Base-by-base conservation (phyloP, 1,140 invertebrate species). In the Arctopsyche grandis region DNA sequence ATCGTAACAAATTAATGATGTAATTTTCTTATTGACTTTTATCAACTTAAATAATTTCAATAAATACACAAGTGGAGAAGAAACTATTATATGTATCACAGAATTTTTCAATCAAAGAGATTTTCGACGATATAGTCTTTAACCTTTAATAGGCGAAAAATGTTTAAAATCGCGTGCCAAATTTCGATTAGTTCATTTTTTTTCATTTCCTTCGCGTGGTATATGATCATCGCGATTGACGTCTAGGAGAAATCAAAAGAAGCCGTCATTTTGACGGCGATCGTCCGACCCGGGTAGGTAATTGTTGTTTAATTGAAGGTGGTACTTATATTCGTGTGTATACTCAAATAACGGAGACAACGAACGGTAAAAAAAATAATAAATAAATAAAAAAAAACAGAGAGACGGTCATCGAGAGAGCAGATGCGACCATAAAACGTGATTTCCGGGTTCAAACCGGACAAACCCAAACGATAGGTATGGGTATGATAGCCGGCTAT, bases 371-470 rank as follows among this genome's bases (percentile, higher is more conserved):
- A 38, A 38, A 38, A 38, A 38, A 38, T 38, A 38, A 38, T 4
- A 4, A 38, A 38, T 4, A 19, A 60, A 60, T 5, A 66, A 66
- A 66, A 26, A 66, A 26, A 66, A 1, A 14, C 63, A 66, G 63
- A 21, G 63, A 29, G 12, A 26, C 24, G 63, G 19, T 22, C 19
- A 26, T 24, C 63, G 63, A 66, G 21, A 66, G 19, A 12, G 63
- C 63, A 66, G 63, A 66, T 66, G 63, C 63, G 63, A 66, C 63
- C 24, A 26, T 66, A 29, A 66, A 66, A 66, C 63, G 63, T 66
- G 63, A 66, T 66, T 66, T 66, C 63, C 63, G 63, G 63, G 63
- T 66, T 66, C 63, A 22, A 66, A 66, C 63, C 24, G 63, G 63
- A 66, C 63, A 66, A 66, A 66, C 5, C 22, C 22, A 38, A 38